Conservation (phyloP, 2,888 invertebrate species). For the Phytoseiulus persimilis region DNA sequence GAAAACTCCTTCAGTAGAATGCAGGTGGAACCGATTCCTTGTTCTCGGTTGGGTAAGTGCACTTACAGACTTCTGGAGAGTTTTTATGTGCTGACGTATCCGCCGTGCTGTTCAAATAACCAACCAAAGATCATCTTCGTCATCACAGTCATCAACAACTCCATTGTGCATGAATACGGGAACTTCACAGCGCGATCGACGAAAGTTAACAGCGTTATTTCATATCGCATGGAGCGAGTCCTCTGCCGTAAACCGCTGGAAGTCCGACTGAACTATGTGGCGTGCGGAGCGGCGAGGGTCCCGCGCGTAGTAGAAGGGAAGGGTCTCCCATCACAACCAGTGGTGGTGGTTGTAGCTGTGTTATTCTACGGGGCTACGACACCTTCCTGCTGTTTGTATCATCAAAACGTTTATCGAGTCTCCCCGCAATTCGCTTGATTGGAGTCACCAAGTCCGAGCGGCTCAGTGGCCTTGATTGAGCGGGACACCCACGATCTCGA, state of each 20-base stretch:
- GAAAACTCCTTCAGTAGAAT: too few species aligned
- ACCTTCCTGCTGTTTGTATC: not conserved
- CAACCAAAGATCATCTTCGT: not conserved
- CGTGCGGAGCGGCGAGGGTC: not conserved
- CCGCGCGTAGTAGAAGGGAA: not conserved
- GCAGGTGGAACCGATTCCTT: too few species aligned
- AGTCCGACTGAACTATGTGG: not conserved
- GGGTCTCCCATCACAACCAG: not conserved
- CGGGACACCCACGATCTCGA: too few species aligned
- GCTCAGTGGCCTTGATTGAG: too few species aligned
- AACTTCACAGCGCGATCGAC: not conserved
- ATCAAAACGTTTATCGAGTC: not conserved
- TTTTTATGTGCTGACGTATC: not conserved
- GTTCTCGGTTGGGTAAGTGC: too few species aligned
- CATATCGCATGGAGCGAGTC: not conserved
- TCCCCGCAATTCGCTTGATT: too few species aligned
- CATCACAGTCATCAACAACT: not conserved
- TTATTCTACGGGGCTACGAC: not conserved
- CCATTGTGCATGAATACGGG: not conserved
- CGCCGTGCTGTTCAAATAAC: not conserved
- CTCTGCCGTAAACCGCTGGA: not conserved
- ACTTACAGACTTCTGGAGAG: not conserved
- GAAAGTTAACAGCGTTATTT: not conserved
- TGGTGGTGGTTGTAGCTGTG: not conserved
- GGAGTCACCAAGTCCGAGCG: too few species aligned